Conservation (phyloP, 2,113 vertebrate genomes). For the Nycticryphes semicollaris region DNA sequence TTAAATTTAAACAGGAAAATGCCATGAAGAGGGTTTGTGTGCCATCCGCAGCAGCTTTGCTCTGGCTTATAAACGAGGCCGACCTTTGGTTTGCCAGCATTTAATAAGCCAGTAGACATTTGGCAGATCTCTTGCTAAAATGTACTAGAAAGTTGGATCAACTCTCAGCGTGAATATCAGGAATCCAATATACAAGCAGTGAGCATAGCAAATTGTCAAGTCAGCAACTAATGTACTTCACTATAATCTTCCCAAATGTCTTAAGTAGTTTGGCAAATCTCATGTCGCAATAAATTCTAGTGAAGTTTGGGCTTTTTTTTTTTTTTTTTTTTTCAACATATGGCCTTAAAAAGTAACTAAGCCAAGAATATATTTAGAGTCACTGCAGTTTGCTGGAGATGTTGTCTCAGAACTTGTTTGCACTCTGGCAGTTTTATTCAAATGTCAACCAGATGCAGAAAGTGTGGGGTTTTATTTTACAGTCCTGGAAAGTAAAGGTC, state of each 20-base stretch:
- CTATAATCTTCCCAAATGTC: conserved; percentile 63
- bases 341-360: conserved; percentile 48
- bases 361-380: conserved; percentile 49
- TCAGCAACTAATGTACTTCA: conserved; percentile 59
- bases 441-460: conserved; percentile 76
- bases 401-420: conserved; percentile 69
- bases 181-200: conserved; percentile 41
- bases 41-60: not conserved
- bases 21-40: not conserved
- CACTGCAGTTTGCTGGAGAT: conserved; percentile 51
- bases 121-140: conserved; percentile 51
- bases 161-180: conserved; percentile 30
- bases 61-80: not conserved
- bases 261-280: conserved; percentile 70
- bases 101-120: conserved; percentile 45
- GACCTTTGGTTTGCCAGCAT: conserved; percentile 45
- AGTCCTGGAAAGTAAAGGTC: conserved; percentile 13
- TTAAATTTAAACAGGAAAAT: not conserved
- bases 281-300: conserved; percentile 71
- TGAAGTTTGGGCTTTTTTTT: not conserved
- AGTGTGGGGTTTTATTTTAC: conserved; percentile 38
- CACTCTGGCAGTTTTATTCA: conserved; percentile 64
- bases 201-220: conserved; percentile 54
- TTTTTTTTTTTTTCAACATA: conserved; percentile 39
- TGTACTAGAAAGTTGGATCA: conserved; percentile 53